These are phyloP conservation scores for Nasonia vitripennis DNA, from an alignment of 1,140 invertebrate species.

Conservation along the genomic window DNA sequence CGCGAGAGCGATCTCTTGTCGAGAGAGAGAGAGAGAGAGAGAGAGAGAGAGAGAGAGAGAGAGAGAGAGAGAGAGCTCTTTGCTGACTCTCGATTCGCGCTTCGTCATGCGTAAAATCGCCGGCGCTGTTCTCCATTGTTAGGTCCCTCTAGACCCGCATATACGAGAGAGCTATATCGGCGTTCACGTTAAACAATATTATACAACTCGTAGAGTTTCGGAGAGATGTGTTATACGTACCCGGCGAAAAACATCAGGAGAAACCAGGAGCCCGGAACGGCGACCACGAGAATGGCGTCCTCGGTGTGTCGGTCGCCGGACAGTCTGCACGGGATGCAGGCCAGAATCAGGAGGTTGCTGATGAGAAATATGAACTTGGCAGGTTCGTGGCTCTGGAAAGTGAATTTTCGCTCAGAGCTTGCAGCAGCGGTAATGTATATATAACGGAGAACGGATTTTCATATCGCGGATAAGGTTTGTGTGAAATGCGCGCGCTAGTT, in stretches of 20 bases:
- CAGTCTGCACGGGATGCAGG: slow-evolving; percentile 93
- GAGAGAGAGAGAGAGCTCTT: background rate
- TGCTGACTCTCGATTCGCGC: background rate
- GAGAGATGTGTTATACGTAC: slow-evolving; percentile 75
- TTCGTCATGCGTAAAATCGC: background rate
- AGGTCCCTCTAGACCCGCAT: background rate
- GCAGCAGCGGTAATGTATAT: too few relatives aligned
- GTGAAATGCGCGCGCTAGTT: too few relatives aligned
- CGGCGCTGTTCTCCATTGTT: background rate
- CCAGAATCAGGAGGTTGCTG: slow-evolving; percentile 93
- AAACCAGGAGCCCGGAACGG: slow-evolving; percentile 97
- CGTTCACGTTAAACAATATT: too few relatives aligned
- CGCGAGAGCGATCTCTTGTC: background rate
- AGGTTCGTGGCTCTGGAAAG: slow-evolving; percentile 88
- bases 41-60: background rate
- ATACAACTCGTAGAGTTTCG: too few relatives aligned
- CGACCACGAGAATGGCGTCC: slow-evolving; percentile 93
- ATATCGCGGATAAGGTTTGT: too few relatives aligned
- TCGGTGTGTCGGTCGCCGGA: slow-evolving; percentile 85
- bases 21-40: background rate
- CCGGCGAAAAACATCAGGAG: slow-evolving; percentile 99
- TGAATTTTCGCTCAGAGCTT: background rate
- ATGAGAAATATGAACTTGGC: slow-evolving; percentile 95
- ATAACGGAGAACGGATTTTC: too few relatives aligned
- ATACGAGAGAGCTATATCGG: too few relatives aligned